These are phyloP conservation scores for Nowickia ferox DNA, from an alignment of 2,888 invertebrate genomes.

Conservation along the genomic window DNA sequence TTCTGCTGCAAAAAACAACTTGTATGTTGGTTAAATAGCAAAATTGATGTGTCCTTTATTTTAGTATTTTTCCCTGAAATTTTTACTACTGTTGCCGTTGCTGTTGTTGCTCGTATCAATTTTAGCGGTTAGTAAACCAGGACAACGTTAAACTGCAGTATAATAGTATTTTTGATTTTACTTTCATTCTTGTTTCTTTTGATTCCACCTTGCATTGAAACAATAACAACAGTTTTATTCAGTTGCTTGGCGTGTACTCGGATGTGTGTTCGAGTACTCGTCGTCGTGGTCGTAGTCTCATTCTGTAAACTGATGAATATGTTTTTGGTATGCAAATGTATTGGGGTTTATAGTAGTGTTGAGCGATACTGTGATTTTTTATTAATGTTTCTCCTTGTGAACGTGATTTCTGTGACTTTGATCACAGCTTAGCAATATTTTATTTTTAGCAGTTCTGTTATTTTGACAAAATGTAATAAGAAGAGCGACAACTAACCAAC, in stretches of 20 bases:
- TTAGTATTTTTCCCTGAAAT: slow-evolving; percentile 57
- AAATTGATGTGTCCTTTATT: slow-evolving; percentile 49
- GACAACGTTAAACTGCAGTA: slow-evolving; percentile 54
- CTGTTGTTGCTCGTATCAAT: slow-evolving; percentile 10
- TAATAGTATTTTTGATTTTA: slow-evolving; percentile 32
- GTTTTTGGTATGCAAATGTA: neutral
- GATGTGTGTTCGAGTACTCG: neutral
- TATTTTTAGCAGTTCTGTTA: too few species aligned
- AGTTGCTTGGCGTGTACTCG: neutral
- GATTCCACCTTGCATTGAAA: slow-evolving; percentile 30
- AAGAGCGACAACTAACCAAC: too few species aligned
- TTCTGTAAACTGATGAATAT: slow-evolving; percentile 9
- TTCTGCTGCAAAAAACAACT: slow-evolving; percentile 21
- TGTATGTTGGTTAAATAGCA: neutral
- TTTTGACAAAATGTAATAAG: too few species aligned
- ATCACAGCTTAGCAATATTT: too few species aligned
- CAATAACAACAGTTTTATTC: slow-evolving; percentile 19
- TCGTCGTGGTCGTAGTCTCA: neutral
- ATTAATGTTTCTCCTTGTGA: too few species aligned
- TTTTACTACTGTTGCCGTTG: slow-evolving; percentile 28
- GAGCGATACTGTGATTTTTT: too few species aligned
- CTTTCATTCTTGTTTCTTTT: slow-evolving; percentile 32
- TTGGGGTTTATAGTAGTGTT: too few species aligned
- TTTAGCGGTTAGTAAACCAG: slow-evolving; percentile 68
- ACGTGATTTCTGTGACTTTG: too few species aligned